Percentiles rank a stretch among this genome's conserved stretches.
Evolutionary conservation across 2,888 invertebrate species (phyloP).

Genomic region (Polydesmus complanatus): DNA sequence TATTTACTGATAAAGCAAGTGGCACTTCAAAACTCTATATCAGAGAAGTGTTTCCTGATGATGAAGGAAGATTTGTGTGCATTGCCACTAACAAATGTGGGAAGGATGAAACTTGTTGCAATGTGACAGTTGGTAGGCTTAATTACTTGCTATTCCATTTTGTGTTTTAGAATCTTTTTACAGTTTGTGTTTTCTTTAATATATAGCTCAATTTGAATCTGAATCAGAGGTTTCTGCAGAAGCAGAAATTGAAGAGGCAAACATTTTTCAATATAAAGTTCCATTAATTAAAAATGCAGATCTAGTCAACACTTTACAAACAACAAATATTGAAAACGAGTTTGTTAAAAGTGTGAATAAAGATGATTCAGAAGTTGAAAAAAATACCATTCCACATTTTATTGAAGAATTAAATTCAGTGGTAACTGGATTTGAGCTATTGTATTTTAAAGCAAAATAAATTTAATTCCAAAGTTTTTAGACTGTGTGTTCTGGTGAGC

Average conservation of each 20-base stretch:
- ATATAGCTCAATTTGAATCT: too few species aligned
- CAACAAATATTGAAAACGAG: not conserved
- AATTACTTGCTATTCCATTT: too few species aligned
- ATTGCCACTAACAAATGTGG: slow-evolving; percentile 24
- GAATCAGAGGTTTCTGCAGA: not conserved
- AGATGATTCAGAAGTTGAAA: too few species aligned
- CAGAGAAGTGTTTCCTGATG: slow-evolving; percentile 29
- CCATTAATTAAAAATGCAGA: not conserved
- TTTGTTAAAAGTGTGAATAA: too few species aligned
- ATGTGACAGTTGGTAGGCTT: slow-evolving; percentile 23
- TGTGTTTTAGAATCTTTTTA: too few species aligned
- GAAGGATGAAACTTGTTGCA: slow-evolving; percentile 20
- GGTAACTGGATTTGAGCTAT: slow-evolving; percentile 8
- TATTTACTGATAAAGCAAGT: slow-evolving; percentile 46
- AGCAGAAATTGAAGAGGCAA: not conserved
- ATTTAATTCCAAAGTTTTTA: slow-evolving; percentile 25
- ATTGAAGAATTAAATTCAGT: slow-evolving; percentile 9
- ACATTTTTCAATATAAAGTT: not conserved
- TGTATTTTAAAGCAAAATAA: not conserved
- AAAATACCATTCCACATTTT: slow-evolving; percentile 5
- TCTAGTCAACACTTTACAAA: not conserved
- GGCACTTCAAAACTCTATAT: slow-evolving; percentile 55
- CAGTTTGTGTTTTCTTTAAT: too few species aligned
- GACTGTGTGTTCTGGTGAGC: slow-evolving; percentile 54
- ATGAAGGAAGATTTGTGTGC: slow-evolving; percentile 26